Evolutionary conservation across 2,113 vertebrate species (phyloP), one percentile per base, ranked within the genome.

Genomic region (Chionodraco myersi): DNA sequence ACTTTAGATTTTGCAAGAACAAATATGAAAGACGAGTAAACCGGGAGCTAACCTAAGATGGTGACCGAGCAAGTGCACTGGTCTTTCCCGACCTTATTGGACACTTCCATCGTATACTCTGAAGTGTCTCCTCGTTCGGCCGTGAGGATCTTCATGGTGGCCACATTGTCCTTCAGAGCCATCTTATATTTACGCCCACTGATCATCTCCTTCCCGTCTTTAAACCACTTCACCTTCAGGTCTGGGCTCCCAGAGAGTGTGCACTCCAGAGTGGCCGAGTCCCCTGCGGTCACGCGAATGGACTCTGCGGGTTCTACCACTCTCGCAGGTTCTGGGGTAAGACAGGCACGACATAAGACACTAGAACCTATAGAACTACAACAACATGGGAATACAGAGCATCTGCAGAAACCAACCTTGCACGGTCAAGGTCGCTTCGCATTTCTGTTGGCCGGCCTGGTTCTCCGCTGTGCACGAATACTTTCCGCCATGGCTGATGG

Each of bases 161-260:
- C 97, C 54, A 96, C 45, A 1, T 97, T 97, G 68, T 98, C 97
- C 93, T 98, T 99, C 87, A 98, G 95, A 72, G 95, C 96, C 86
- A 97, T 96, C 88, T 97, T 98, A 41, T 97, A 97, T 92, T 99
- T 99, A 91, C 98, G 97, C 81, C 97, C 97, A 86, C 96, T 94
- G 81, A 94, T 94, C 86, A 99, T 93, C 59, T 97, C 96, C 34
- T 95, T 98, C 58, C 96, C 97, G 5, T 98, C 96, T 94, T 95
- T 97, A 86, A 97, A 97, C 98, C 98, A 99, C 82, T 97, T 99
- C n/a, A 96, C 94, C 94, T 97, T 99, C 21, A 99, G 95, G 30
- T 98, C 97, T 73, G 97, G 97, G 83, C 97, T 99, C 93, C 98
- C 98, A 71, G 96, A 87, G 49, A 99, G 94, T 0, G 94, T 97